Evolutionary conservation across 2,888 invertebrate species (phyloP).

Genomic region (Stenotaenia linearis): DNA sequence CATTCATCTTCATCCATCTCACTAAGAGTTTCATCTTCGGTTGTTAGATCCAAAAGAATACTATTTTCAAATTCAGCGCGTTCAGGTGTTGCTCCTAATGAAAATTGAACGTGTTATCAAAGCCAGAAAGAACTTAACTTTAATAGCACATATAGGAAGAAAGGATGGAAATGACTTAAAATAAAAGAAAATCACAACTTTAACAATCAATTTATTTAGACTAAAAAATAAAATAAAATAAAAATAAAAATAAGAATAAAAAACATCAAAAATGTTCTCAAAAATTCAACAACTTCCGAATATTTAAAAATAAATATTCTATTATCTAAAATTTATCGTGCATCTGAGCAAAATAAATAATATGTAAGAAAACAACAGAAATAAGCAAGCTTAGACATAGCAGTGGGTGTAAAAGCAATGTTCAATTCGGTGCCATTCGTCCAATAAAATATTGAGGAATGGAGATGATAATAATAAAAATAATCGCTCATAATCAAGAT

Average conservation of each 20-base stretch:
- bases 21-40: conserved; percentile 55
- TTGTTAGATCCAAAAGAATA: conserved; percentile 40
- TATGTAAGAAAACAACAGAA: background rate
- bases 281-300: too few relatives aligned
- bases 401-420: background rate
- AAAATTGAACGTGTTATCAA: background rate
- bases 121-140: background rate
- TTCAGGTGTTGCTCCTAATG: conserved; percentile 59
- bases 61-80: conserved; percentile 73
- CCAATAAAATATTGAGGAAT: background rate
- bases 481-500: background rate
- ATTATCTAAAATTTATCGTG: background rate
- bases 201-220: background rate
- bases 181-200: too few relatives aligned
- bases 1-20: conserved; percentile 94
- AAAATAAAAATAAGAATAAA: background rate
- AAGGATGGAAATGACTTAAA: too few relatives aligned
- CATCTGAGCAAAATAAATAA: background rate
- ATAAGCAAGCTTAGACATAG: background rate
- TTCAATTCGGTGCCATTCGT: background rate
- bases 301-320: too few relatives aligned
- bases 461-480: background rate
- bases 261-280: background rate
- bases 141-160: background rate
- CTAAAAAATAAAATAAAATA: background rate